Evolutionary conservation across 2,113 vertebrate genomes (phyloP).

Genomic region (Scomber japonicus): DNA sequence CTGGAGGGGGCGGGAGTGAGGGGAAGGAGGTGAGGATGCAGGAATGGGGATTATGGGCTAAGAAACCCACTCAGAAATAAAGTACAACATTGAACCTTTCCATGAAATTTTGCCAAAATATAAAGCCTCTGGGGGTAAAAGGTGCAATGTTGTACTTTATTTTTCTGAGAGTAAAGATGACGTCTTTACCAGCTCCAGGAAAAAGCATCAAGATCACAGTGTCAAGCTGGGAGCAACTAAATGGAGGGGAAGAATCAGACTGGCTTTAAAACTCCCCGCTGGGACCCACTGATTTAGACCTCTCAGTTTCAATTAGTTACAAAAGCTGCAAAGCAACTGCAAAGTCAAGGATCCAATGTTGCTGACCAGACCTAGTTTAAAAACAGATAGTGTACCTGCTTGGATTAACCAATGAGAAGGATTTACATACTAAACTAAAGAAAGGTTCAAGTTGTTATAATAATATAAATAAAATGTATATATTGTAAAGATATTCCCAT

Average conservation of each 20-base stretch:
- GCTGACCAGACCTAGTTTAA: neutral
- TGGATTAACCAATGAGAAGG: neutral
- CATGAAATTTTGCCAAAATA: neutral
- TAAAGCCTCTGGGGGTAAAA: neutral
- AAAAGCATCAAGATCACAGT: neutral
- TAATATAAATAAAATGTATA: neutral
- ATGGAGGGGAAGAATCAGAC: slow-evolving; percentile 29
- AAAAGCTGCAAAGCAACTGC: slow-evolving; percentile 36
- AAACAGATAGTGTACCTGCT: neutral
- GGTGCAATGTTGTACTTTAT: neutral
- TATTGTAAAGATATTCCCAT: neutral
- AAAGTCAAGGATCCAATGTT: slow-evolving; percentile 27
- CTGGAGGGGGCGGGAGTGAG: slow-evolving; percentile 72
- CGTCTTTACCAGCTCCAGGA: neutral
- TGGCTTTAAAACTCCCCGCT: slow-evolving; percentile 42
- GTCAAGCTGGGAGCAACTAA: neutral
- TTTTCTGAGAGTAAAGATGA: slow-evolving; percentile 3
- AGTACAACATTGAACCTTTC: neutral
- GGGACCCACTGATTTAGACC: slow-evolving; percentile 52
- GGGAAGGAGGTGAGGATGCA: slow-evolving; percentile 43
- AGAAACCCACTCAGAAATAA: slow-evolving; percentile 24
- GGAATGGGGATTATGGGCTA: slow-evolving; percentile 11
- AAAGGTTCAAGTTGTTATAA: neutral
- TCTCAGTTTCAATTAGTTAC: slow-evolving; percentile 51
- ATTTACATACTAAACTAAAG: neutral